Percentiles rank a stretch among this genome's conserved stretches.
Conservation (phyloP, 1,140 invertebrate genomes). For the Drosophila ohnishii region DNA sequence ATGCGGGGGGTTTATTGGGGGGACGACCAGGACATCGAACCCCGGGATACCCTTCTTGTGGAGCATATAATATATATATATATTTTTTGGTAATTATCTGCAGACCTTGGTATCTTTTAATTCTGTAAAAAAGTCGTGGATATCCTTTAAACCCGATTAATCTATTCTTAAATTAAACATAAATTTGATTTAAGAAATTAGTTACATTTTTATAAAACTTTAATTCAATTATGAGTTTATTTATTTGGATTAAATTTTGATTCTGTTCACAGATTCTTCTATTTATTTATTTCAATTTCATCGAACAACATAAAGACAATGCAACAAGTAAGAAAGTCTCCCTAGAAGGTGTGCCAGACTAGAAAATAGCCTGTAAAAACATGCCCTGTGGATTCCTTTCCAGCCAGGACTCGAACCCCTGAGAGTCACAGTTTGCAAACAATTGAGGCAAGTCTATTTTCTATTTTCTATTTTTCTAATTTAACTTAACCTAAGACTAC, state of each 20-base stretch:
- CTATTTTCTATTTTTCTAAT: not conserved
- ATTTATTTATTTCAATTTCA: too few relatives aligned
- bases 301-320: not conserved
- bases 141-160: too few relatives aligned
- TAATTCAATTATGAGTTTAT: too few relatives aligned
- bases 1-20: not conserved
- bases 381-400: not conserved
- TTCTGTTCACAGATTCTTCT: too few relatives aligned
- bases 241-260: too few relatives aligned
- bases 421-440: not conserved
- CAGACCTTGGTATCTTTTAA: not conserved
- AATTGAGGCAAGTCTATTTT: not conserved
- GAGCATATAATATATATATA: not conserved
- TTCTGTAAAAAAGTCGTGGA: not conserved
- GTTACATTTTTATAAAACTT: too few relatives aligned
- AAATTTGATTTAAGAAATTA: too few relatives aligned
- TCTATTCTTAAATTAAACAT: too few relatives aligned
- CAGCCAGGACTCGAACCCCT: not conserved
- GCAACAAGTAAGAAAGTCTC: not conserved
- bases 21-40: slow-evolving; percentile 19
- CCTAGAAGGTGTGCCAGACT: not conserved
- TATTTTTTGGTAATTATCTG: not conserved
- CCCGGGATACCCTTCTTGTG: slow-evolving; percentile 11
- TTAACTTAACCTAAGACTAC: not conserved
- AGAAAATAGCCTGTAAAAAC: not conserved